A percentile compares a stretch with the other conserved stretches of the same genome.
phyloP scores from a whole-genome alignment of 2,113 vertebrate species.

The Nycticebus coucang region DNA sequence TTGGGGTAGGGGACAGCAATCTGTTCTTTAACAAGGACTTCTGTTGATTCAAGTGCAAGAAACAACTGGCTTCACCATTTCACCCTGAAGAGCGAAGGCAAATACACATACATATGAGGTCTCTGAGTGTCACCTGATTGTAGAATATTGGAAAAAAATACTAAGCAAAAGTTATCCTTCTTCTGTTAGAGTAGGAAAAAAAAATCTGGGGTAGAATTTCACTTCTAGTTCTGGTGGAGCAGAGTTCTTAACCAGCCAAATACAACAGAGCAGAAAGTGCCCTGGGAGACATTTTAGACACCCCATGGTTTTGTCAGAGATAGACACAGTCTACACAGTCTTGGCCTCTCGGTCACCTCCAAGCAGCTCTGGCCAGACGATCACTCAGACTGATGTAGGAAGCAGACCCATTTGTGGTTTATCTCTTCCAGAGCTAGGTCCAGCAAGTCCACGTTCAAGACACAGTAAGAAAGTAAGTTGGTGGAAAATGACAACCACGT shows the following conservation, averaged over 20 bases:
- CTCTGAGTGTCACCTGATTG: not conserved
- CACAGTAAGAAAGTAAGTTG: not conserved
- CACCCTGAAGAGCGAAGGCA: not conserved
- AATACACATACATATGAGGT: not conserved
- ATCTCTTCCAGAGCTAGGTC: not conserved
- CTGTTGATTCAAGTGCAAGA: not conserved
- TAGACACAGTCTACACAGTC: not conserved
- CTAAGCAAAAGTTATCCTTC: not conserved
- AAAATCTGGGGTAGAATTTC: slow-evolving; percentile 46
- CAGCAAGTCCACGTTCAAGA: not conserved
- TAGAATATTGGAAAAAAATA: not conserved
- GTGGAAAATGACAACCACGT: not conserved
- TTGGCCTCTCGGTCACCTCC: not conserved
- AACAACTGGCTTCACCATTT: not conserved
- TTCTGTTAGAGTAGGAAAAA: slow-evolving; percentile 10
- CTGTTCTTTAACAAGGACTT: not conserved
- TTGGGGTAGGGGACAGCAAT: not conserved
- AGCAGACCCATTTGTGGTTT: not conserved
- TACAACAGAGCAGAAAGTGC: slow-evolving; percentile 36
- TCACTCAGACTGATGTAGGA: not conserved
- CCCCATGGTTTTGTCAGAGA: slow-evolving; percentile 18
- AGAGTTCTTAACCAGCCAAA: slow-evolving; percentile 35
- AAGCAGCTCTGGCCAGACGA: not conserved
- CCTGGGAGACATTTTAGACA: slow-evolving; percentile 53
- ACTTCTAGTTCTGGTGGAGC: slow-evolving; percentile 62